Base-by-base conservation (phyloP, 2,888 invertebrate genomes). In the Volucella inflata region DNA sequence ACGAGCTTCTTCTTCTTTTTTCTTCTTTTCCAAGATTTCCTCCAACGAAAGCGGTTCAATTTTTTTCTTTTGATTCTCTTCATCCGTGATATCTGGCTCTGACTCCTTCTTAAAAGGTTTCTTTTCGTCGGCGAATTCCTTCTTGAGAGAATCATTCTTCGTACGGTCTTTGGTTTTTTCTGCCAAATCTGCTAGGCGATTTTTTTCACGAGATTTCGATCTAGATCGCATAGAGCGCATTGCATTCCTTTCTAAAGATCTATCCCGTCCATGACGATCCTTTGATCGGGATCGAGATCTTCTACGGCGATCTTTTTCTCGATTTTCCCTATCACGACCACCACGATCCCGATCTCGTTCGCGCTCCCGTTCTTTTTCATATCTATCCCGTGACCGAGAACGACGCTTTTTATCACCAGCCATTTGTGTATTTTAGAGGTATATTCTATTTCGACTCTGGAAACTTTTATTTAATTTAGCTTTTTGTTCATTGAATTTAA, bases 1-100 rank as follows among this genome's bases (percentile, higher is more conserved):
- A 67, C 97, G 94, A 1, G 97, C 98, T 89, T 96, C 97, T 91
- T 99, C 98, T 90, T 98, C 98, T 0, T 97, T 97, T 90, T 99
- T 98, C 91, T 98, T 98, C 92, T 98, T 98, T 0, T 97, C 96
- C 60, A 99, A 93, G 50, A 99, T 92, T 91, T 99, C 99, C 91
- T 99, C 99, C 74, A 99, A 93, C 6, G 99, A 99, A 14, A 99
- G 93, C 0, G 99, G 99, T 90, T 99, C 98, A 64, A 88, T 87
- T 91, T 93, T 92, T 90, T 93, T 16, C 92, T 93, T 87, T 1
- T 87, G 84, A 2, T 90, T 90, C 0, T 91, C 91, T 6, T 91
- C 93, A 8, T 93, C 93, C 67, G 93, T 92, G 30, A 91, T 91
- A 21, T 90, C 90, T 14, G 92, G 91, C 11, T 88, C 89, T 1